Evolutionary conservation across 2,888 invertebrate species (phyloP).

Genomic region (Papilio elwesi): DNA sequence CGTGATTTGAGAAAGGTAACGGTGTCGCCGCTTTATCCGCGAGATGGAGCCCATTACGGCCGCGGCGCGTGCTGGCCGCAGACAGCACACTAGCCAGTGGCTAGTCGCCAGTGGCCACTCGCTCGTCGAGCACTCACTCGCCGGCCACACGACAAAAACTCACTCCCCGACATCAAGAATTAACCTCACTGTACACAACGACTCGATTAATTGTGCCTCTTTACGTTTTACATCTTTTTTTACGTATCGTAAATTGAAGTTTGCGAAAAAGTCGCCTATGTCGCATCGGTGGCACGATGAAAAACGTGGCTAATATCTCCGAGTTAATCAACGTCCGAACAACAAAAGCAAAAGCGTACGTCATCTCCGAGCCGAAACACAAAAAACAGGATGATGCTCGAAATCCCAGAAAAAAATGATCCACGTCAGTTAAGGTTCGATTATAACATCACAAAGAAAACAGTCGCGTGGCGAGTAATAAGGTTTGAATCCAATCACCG

Average conservation of each 20-base stretch:
- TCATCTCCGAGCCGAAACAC: slow-evolving; percentile 32
- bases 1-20: slow-evolving; percentile 84
- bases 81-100: slow-evolving; percentile 5
- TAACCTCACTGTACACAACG: slow-evolving; percentile 35
- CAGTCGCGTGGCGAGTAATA: slow-evolving; percentile 66
- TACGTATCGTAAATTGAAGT: slow-evolving; percentile 30
- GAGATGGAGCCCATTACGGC: slow-evolving; percentile 74
- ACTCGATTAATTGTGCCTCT: slow-evolving; percentile 38
- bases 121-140: background rate
- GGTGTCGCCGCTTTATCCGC: slow-evolving; percentile 82
- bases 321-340: slow-evolving; percentile 40
- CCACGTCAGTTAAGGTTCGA: slow-evolving; percentile 53
- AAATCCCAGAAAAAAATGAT: slow-evolving; percentile 49
- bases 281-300: slow-evolving; percentile 24
- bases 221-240: slow-evolving; percentile 31
- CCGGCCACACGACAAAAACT: slow-evolving; percentile 33
- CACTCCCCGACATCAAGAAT: slow-evolving; percentile 37
- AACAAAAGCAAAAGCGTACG: slow-evolving; percentile 38
- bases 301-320: slow-evolving; percentile 21
- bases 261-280: slow-evolving; percentile 32
- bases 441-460: slow-evolving; percentile 63
- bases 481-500: slow-evolving; percentile 68
- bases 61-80: slow-evolving; percentile 58
- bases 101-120: background rate
- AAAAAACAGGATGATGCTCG: slow-evolving; percentile 50